Percentiles rank a stretch among this genome's conserved stretches.
These are phyloP conservation scores for Littorina saxatilis DNA, from an alignment of 1,140 invertebrate genomes.

Conservation along the genomic window DNA sequence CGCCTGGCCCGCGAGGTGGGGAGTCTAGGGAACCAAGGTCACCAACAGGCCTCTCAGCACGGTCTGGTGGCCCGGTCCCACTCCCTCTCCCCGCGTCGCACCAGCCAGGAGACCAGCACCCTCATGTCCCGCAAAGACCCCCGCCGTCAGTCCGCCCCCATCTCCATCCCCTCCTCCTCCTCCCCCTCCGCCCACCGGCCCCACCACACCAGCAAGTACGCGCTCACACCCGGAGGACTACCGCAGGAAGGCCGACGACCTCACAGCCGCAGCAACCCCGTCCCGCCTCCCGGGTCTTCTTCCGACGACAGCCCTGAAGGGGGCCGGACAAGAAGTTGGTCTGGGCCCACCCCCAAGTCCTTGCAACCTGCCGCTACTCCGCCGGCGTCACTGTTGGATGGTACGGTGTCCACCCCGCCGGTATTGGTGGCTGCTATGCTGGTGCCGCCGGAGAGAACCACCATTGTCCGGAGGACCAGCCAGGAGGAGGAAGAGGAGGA, in stretches of 20 bases:
- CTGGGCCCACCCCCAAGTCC: conserved; percentile 64
- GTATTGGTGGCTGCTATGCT: conserved; percentile 54
- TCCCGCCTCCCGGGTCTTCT: conserved; percentile 32
- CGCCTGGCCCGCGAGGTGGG: conserved; percentile 6
- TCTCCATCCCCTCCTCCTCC: conserved; percentile 5
- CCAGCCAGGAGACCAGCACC: conserved; percentile 32
- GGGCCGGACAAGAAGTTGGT: conserved; percentile 51
- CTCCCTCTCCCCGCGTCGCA: conserved; percentile 29
- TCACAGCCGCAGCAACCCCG: conserved; percentile 55
- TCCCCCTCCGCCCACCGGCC: not conserved
- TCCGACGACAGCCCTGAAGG: conserved; percentile 45
- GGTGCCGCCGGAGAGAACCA: conserved; percentile 53
- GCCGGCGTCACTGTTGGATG: conserved; percentile 58
- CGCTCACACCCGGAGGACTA: not conserved
- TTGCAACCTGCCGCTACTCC: conserved; percentile 64
- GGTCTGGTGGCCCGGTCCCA: conserved; percentile 35
- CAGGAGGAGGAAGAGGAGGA: conserved; percentile 27
- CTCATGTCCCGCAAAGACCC: conserved; percentile 36
- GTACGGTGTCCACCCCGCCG: conserved; percentile 33
- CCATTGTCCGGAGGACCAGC: not conserved
- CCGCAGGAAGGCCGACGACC: conserved; percentile 38
- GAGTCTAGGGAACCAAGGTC: conserved; percentile 14
- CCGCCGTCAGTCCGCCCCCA: conserved; percentile 32
- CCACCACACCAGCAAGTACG: not conserved
- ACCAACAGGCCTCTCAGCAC: conserved; percentile 39